Percentiles rank a stretch among this genome's conserved stretches.
Conservation (phyloP, 2,113 vertebrate genomes). For the Hippocampus barbouri region DNA sequence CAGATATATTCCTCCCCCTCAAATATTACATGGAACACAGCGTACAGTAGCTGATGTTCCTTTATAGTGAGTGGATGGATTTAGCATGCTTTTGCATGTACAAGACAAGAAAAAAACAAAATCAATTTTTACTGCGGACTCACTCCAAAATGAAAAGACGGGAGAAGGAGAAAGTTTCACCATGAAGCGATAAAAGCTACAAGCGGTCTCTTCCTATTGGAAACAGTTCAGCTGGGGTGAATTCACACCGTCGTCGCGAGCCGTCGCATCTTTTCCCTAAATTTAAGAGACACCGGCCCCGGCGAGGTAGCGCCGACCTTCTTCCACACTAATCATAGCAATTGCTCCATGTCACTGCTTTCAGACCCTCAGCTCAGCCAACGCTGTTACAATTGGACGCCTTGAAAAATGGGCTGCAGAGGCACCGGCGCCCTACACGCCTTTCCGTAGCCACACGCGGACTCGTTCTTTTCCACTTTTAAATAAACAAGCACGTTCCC, state of each 20-base stretch:
- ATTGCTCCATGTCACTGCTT: constrained; percentile 38
- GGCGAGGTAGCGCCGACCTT: constrained; percentile 24
- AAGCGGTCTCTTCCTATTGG: not conserved
- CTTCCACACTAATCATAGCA: constrained; percentile 19
- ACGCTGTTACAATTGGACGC: constrained; percentile 21
- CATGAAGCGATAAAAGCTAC: not conserved
- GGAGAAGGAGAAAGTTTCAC: not conserved
- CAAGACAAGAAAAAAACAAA: no score
- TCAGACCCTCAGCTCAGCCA: constrained; percentile 25
- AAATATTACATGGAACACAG: not conserved
- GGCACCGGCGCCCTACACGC: not conserved
- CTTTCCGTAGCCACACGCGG: no score
- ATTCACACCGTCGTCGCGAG: not conserved
- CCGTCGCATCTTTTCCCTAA: not conserved
- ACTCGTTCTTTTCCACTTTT: no score
- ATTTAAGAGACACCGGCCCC: constrained; percentile 10
- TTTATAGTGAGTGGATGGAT: no score
- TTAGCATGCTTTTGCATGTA: not conserved
- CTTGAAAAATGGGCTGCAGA: constrained; percentile 19
- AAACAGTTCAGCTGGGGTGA: not conserved
- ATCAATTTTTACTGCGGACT: no score
- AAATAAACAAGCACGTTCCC: no score
- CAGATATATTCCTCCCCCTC: not conserved
- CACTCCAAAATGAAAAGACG: not conserved
- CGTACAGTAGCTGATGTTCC: not conserved